Conservation (phyloP, 2,113 vertebrate species). For the Sclerurus mexicanus region DNA sequence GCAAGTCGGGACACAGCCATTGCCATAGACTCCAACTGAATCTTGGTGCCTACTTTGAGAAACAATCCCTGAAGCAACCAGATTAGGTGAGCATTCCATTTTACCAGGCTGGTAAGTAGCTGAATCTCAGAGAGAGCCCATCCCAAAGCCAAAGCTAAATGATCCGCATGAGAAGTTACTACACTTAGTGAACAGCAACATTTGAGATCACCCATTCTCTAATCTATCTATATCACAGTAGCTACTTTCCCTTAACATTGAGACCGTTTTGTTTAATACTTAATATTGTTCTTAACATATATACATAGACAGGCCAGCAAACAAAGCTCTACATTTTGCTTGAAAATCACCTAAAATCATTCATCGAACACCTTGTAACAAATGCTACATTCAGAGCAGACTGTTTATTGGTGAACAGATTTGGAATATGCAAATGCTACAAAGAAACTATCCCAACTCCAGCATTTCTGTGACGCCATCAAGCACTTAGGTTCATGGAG, state of each 20-base stretch:
- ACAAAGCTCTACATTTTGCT: background rate
- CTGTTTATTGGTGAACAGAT: background rate
- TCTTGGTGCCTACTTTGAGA: background rate
- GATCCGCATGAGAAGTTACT: background rate
- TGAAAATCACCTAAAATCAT: background rate
- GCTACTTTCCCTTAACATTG: background rate
- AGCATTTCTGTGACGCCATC: background rate
- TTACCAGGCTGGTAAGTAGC: background rate
- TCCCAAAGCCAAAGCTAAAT: background rate
- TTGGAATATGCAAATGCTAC: background rate
- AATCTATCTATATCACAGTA: background rate
- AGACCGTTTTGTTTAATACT: background rate
- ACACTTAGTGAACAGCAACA: background rate
- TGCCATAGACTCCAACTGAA: background rate
- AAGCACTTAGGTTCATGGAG: background rate
- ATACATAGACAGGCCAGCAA: background rate
- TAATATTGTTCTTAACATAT: background rate
- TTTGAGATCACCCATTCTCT: background rate
- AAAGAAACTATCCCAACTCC: background rate
- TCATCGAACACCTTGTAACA: background rate
- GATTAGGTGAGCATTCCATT: background rate
- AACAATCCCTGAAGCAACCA: background rate
- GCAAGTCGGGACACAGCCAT: background rate
- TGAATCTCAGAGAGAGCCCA: background rate
- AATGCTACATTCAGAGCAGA: background rate